Base-by-base conservation (phyloP, 2,113 vertebrate species). In the Blennius ocellaris region DNA sequence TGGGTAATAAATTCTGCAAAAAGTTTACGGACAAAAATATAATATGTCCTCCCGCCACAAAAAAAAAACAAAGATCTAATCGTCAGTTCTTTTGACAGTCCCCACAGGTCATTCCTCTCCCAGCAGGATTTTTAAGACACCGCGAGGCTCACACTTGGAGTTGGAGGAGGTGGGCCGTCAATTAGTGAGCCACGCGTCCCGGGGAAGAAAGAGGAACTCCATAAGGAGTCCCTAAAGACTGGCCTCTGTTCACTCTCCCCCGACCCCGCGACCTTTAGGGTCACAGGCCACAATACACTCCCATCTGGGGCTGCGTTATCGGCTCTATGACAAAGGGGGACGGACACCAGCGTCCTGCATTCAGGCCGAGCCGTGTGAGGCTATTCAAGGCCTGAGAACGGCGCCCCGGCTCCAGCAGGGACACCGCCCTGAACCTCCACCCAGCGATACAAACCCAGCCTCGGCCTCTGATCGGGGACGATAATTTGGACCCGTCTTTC, bases 181-280 rank as follows among this genome's bases (percentile, higher is more conserved):
- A 92, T 92, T 92, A 92, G 88, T 0, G 40, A 90, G 87, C 85
- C 89, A 90, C 88, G 81, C 3, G 87, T 75, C 80, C 74, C 70
- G 41, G 40, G 64, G 73, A 80, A 87, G 83, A 86, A 86, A 84
- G 85, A 83, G 78, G 83, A 85, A 91, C 86, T 91, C 90, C 63
- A 76, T 37, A 44, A 86, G 80, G 78, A 90, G 86, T 88, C 81
- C 80, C 87, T 89, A 85, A 92, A 83, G 44, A 72, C 80, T 76
- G 80, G 70, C 83, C 89, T 81, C 83, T 85, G 80, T 84, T 87
- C 82, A 66, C 73, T 80, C 70, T 12, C 45, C 44, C 21, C 50
- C 43, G 77, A 89, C 89, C 88, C 62, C 7, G 1, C 57, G 75
- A 89, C 83, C 86, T 39, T 30, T 15, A 0, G 55, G 89, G 88